Conservation (phyloP, 2,888 invertebrate species). For the Brenthis ino region DNA sequence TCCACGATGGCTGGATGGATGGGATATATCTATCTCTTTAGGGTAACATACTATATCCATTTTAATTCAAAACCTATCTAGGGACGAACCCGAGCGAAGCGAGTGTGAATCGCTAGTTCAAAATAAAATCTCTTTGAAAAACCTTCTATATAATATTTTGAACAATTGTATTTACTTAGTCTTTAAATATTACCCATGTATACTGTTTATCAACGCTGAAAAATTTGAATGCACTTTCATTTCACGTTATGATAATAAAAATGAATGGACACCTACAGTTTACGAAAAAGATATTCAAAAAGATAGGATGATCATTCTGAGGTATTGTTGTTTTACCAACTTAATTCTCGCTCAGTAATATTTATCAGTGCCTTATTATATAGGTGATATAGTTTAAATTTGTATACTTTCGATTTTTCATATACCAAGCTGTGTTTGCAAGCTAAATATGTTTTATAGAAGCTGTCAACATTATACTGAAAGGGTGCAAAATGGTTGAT, state of each 20-base stretch:
- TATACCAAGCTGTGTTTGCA: neutral
- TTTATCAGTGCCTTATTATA: neutral
- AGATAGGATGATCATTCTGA: conserved; percentile 1
- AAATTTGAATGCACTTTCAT: neutral
- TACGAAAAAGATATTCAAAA: conserved; percentile 5
- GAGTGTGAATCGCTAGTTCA: too few relatives aligned
- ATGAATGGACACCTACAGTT: neutral
- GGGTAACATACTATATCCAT: too few relatives aligned
- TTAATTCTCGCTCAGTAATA: neutral
- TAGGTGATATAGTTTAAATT: neutral
- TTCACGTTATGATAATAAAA: neutral
- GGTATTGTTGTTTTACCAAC: conserved; percentile 2
- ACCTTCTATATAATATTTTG: too few relatives aligned
- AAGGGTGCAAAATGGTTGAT: conserved; percentile 24
- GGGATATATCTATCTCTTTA: too few relatives aligned
- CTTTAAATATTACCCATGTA: too few relatives aligned
- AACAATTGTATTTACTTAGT: too few relatives aligned
- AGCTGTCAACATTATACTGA: conserved; percentile 22
- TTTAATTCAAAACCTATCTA: too few relatives aligned
- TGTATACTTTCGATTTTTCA: neutral
- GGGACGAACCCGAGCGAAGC: too few relatives aligned
- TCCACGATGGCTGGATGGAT: too few relatives aligned
- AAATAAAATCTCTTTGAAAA: too few relatives aligned
- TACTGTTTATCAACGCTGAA: too few relatives aligned
- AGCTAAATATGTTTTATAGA: conserved; percentile 12